Conservation (phyloP, 2,888 invertebrate genomes). For the Chesias legatella region DNA sequence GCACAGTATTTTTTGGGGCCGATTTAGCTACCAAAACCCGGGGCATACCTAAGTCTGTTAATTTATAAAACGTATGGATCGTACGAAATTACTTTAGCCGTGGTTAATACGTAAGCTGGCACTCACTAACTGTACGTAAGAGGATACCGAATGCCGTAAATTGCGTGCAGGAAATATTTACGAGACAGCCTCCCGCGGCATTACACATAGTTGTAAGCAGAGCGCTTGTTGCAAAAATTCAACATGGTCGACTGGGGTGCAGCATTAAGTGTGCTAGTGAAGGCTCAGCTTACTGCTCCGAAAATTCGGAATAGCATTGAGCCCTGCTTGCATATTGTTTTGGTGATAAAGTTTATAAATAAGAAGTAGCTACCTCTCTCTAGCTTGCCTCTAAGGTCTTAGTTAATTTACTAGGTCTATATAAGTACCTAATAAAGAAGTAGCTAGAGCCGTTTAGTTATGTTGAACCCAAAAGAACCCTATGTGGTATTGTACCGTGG, state of each 20-base stretch:
- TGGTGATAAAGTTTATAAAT: no score
- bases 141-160: slow-evolving; percentile 76
- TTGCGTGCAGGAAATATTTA: slow-evolving; percentile 76
- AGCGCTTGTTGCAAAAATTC: slow-evolving; percentile 67
- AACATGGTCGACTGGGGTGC: slow-evolving; percentile 35
- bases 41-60: no score
- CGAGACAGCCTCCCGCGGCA: slow-evolving; percentile 73
- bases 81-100: slow-evolving; percentile 9
- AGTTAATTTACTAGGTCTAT: no score
- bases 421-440: no score
- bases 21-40: no score
- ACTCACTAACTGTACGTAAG: slow-evolving; percentile 75
- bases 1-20: no score
- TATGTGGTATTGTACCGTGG: no score
- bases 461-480: no score
- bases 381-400: no score
- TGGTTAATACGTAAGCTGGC: slow-evolving; percentile 48
- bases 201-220: slow-evolving; percentile 65
- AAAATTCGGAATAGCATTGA: background rate
- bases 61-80: slow-evolving; percentile 34
- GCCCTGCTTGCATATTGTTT: background rate
- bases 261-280: slow-evolving; percentile 39
- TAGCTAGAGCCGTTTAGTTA: no score
- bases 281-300: slow-evolving; percentile 4
- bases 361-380: no score